Base-by-base conservation (phyloP, 2,888 invertebrate species). In the Drosophila sordidula region DNA sequence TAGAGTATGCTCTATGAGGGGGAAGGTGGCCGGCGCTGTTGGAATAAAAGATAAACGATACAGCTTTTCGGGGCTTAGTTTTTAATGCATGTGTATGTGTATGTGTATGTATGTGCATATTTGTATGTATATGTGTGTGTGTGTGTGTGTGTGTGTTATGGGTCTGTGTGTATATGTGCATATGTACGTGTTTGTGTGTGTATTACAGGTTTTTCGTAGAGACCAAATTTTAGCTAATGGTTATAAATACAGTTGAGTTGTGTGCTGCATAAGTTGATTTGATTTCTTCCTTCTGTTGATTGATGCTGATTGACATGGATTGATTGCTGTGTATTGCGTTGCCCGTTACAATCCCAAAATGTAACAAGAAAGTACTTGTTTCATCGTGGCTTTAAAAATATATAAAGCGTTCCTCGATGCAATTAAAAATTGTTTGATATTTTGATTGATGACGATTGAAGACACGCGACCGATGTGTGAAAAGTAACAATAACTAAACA, bases 41-140 rank as follows among this genome's bases (percentile, higher is more conserved):
- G 4, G 14, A 47, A 63, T 57, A 14, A 22, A 58, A 38, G 14
- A 42, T 44, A 44, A 18, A 16, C 25, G 36, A 29, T 44, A 55
- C 25, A 18, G 26, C 34, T 18, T 32, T 22, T 29, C 4, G 2
- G n/a, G 5, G 0, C 6, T 32, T 26, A 12, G 6, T 38, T 5
- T 12, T 57, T 25, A 6, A 3, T 14, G 29, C 18, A 14, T n/a
- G 29, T 39, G 4, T 25, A 9, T 57, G 12, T 18, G 22, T 25
- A 6, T 36, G 6, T 36, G 16, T 26, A 26, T n/a, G n/a, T 18
- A 5, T 9, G 38, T 8, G 38, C 16, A 8, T 39, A 16, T 8
- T 6, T 9, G 32, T 6, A 11, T 34, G 14, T 22, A 14, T 14
- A 16, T 26, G 12, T 3, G 16, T 14, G 38, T 38, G 6, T 6